Conservation (phyloP, 2,113 vertebrate species). For the Odontophorus gujanensis region DNA sequence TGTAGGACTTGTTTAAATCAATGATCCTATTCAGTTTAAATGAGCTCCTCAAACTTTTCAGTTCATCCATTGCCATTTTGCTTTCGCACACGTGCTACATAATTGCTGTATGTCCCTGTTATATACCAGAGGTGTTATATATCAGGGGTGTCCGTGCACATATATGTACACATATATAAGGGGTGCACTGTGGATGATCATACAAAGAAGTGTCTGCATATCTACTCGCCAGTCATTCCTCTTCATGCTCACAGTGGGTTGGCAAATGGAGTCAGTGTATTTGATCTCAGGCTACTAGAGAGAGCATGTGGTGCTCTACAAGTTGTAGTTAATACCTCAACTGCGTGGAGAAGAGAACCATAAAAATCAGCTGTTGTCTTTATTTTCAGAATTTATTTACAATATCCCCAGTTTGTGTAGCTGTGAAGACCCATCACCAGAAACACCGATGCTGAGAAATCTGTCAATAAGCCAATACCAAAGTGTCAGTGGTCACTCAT, state of each 20-base stretch:
- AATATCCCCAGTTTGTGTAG: neutral
- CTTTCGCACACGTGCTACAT: fast-evolving
- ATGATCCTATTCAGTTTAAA: neutral
- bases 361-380: neutral
- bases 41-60: neutral
- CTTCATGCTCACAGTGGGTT: neutral
- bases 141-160: too few species aligned
- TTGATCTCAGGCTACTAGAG: neutral
- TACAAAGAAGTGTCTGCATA: neutral
- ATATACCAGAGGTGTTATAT: neutral
- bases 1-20: neutral
- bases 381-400: neutral
- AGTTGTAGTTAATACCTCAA: neutral
- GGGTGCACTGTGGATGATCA: fast-evolving
- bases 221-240: neutral
- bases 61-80: neutral
- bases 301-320: neutral
- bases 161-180: fast-evolving
- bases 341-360: neutral
- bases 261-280: neutral
- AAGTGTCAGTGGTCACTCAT: neutral
- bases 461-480: neutral
- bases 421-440: neutral
- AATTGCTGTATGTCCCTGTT: neutral
- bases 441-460: neutral